phyloP scores from a whole-genome alignment of 1,140 invertebrate genomes.

The Lanistes nyassanus region DNA sequence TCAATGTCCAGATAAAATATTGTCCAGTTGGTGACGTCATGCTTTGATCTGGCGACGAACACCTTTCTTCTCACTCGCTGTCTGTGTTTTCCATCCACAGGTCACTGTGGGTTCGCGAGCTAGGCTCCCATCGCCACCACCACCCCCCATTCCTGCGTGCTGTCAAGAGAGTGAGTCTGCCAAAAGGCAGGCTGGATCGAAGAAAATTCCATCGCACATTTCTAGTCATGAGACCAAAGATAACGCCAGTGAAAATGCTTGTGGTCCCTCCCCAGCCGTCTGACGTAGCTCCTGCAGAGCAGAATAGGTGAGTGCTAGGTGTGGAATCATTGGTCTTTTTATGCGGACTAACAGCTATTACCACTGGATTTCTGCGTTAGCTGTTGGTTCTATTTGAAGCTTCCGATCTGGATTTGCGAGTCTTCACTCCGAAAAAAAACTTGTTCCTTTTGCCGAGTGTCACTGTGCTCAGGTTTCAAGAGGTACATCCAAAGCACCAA shows the following conservation, averaged over 20 bases:
- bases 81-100: too few relatives aligned
- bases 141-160: background rate
- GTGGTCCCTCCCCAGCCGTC: background rate
- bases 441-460: too few relatives aligned
- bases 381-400: background rate
- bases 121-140: background rate
- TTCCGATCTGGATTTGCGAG: background rate
- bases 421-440: background rate
- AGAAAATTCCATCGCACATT: background rate
- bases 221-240: background rate
- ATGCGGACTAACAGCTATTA: background rate
- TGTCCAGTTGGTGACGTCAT: too few relatives aligned
- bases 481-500: background rate
- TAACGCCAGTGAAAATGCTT: background rate
- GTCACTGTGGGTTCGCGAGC: background rate
- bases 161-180: background rate
- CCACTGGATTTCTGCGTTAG: too few relatives aligned
- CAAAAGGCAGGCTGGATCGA: background rate
- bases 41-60: too few relatives aligned
- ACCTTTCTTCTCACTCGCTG: too few relatives aligned
- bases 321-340: background rate
- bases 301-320: background rate
- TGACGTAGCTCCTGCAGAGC: background rate
- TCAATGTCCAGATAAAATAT: too few relatives aligned
- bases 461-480: background rate